These are phyloP conservation scores for Zaprionus lachaisei DNA, from an alignment of 1,140 invertebrate species.

Conservation along the genomic window DNA sequence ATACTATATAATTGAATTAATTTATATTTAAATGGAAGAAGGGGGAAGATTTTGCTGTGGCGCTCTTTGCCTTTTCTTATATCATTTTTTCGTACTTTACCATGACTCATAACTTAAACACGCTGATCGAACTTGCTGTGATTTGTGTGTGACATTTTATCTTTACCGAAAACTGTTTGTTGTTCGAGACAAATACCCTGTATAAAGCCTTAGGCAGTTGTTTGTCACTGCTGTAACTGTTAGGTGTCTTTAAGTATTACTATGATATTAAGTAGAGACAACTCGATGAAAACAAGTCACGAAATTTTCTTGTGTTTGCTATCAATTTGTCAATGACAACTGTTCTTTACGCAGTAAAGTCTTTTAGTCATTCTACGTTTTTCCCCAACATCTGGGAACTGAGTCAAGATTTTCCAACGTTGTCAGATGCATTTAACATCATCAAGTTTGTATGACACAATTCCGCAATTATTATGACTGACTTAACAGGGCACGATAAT, in stretches of 20 bases:
- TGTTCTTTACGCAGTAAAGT: background rate
- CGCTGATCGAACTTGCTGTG: background rate
- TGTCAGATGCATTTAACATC: conserved; percentile 1
- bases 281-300: background rate
- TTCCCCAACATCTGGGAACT: background rate
- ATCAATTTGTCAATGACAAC: background rate
- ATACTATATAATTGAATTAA: background rate
- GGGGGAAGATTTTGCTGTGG: background rate
- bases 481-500: conserved; percentile 10
- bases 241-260: background rate
- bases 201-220: background rate
- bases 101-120: background rate
- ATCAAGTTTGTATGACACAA: conserved; percentile 19
- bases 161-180: background rate
- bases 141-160: background rate
- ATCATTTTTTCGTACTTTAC: background rate
- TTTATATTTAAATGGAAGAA: background rate
- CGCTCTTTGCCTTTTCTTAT: background rate
- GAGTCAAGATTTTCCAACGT: conserved; percentile 1
- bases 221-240: background rate
- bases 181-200: background rate
- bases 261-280: background rate
- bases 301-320: background rate
- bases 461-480: conserved; percentile 7
- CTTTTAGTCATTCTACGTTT: background rate